These are phyloP conservation scores for Columba janthina DNA, from an alignment of 2,113 vertebrate genomes.

Conservation along the genomic window DNA sequence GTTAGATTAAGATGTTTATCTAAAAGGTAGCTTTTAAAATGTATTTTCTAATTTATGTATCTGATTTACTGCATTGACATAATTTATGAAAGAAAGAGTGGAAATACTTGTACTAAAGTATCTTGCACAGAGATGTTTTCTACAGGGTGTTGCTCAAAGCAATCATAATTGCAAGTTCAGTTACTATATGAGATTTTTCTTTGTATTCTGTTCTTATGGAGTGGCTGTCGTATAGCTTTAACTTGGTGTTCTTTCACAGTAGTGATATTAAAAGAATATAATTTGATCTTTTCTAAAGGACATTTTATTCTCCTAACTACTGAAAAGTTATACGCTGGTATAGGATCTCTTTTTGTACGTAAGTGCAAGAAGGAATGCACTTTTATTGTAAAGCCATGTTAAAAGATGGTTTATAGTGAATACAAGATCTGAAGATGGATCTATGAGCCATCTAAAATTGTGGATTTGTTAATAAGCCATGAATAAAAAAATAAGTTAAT, in stretches of 20 bases:
- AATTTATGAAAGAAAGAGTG: background rate
- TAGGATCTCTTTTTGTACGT: background rate
- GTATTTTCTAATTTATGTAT: background rate
- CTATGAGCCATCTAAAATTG: background rate
- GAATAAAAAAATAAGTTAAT: background rate
- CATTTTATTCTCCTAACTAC: background rate
- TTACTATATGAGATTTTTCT: background rate
- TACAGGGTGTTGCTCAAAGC: background rate
- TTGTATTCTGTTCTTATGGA: background rate
- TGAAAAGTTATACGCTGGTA: background rate
- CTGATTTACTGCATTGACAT: background rate
- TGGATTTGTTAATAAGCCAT: background rate
- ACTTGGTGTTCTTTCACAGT: background rate
- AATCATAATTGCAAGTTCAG: background rate
- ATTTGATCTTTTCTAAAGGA: background rate
- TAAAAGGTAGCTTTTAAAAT: background rate
- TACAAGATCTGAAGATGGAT: background rate
- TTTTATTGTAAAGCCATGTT: background rate
- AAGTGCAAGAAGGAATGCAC: background rate
- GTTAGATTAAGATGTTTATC: background rate
- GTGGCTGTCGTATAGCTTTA: background rate
- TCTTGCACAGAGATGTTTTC: background rate
- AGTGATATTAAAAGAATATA: background rate
- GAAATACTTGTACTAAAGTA: background rate
- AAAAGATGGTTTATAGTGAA: background rate